Percentiles rank a stretch among this genome's conserved stretches.
Conservation (phyloP, 2,113 vertebrate species). For the Eidolon helvum region DNA sequence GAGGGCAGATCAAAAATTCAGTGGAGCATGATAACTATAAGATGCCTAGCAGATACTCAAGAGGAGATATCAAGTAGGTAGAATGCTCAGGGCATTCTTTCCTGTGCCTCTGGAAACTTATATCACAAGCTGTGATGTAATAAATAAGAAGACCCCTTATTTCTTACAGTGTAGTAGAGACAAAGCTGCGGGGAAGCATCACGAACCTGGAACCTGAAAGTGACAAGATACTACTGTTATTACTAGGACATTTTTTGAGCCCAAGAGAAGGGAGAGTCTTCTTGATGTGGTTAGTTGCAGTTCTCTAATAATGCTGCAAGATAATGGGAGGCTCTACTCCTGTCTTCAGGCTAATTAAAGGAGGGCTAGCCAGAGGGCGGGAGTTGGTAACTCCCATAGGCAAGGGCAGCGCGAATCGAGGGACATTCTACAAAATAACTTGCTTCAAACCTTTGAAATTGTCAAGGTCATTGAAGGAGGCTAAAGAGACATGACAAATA, state of each 20-base stretch:
- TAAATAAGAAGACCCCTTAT: background rate
- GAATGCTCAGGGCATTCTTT: background rate
- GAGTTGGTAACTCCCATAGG: background rate
- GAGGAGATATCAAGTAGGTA: background rate
- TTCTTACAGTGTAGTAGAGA: background rate
- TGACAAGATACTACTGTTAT: background rate
- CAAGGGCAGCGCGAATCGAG: background rate
- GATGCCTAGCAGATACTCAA: background rate
- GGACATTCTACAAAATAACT: background rate
- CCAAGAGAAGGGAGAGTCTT: background rate
- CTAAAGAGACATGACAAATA: background rate
- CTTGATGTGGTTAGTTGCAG: background rate
- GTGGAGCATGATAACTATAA: background rate
- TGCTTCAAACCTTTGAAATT: background rate
- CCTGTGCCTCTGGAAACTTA: background rate
- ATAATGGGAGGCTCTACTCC: background rate
- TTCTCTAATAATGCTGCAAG: background rate
- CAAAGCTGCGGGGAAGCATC: background rate
- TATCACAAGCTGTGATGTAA: background rate
- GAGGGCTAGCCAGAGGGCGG: background rate
- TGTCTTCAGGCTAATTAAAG: background rate
- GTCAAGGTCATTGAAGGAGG: background rate
- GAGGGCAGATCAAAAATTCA: background rate
- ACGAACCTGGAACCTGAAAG: background rate
- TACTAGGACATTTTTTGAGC: background rate